phyloP scores from a whole-genome alignment of 2,113 vertebrate species.

The Lagopus leucura region DNA sequence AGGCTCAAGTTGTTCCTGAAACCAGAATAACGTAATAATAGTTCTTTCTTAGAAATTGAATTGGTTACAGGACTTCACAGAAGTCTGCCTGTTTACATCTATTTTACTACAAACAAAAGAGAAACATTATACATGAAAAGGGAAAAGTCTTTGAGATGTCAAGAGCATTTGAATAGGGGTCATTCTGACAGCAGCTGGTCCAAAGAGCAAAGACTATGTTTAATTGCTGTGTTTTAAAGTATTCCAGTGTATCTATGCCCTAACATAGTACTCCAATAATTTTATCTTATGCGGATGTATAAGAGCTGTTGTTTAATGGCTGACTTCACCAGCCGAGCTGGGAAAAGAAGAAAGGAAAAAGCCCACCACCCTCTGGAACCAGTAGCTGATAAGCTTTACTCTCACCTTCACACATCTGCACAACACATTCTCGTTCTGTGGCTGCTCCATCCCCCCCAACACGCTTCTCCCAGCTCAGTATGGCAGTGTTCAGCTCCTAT shows the following conservation, averaged over 20 bases:
- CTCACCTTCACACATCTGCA: constrained; percentile 66
- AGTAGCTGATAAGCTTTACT: constrained; percentile 66
- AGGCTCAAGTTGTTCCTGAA: not conserved
- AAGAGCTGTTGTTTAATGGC: constrained; percentile 11
- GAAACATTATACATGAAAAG: not conserved
- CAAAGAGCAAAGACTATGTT: not conserved
- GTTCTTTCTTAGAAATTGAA: constrained; percentile 18
- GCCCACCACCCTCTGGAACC: not conserved
- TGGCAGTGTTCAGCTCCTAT: not conserved
- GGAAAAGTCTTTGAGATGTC: not conserved
- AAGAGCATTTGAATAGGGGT: not conserved
- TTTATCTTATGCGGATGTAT: not conserved
- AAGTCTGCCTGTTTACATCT: constrained; percentile 14
- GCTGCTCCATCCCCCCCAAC: not conserved
- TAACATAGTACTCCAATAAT: not conserved
- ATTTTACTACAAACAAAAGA: constrained; percentile 5
- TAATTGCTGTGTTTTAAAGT: not conserved
- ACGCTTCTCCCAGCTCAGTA: not conserved
- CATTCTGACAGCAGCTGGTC: not conserved
- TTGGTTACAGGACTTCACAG: not conserved
- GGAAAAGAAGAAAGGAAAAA: constrained; percentile 9
- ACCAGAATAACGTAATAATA: not conserved
- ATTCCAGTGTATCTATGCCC: not conserved
- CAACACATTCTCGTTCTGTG: constrained; percentile 35
- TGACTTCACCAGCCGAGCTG: not conserved